These are phyloP conservation scores for Bombus haemorrhoidalis DNA, from an alignment of 1,140 invertebrate species.

Conservation along the genomic window DNA sequence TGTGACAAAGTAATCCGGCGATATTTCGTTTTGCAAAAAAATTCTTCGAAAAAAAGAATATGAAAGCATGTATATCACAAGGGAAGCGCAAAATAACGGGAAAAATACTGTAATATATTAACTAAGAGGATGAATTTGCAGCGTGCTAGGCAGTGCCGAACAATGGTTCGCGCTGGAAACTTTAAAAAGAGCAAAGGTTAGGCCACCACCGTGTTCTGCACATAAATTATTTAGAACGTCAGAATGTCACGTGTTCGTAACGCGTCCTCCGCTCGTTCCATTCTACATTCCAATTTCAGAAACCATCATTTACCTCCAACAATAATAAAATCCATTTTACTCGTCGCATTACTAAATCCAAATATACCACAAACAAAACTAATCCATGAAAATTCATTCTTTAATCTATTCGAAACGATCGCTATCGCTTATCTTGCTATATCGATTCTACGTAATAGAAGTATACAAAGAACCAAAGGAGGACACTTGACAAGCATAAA, in stretches of 20 bases:
- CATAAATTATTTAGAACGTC: constrained; percentile 38
- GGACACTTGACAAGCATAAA: constrained; percentile 27
- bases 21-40: neutral
- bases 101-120: constrained; percentile 42
- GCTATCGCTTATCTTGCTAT: neutral
- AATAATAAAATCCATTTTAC: neutral
- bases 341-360: neutral
- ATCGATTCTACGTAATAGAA: neutral
- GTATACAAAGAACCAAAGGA: neutral
- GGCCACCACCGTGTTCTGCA: neutral
- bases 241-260: constrained; percentile 9
- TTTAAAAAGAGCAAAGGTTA: constrained; percentile 36
- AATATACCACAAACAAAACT: neutral
- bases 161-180: neutral
- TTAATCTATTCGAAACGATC: neutral
- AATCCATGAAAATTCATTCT: neutral
- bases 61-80: constrained; percentile 6
- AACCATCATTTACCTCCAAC: neutral
- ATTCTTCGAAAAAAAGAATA: neutral
- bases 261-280: neutral
- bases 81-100: constrained; percentile 7
- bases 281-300: too few relatives aligned
- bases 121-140: constrained; percentile 28
- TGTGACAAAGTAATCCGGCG: neutral
- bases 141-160: constrained; percentile 19